Evolutionary conservation across 1,140 invertebrate species (phyloP).

Genomic region (Muscidifurax raptorellus): DNA sequence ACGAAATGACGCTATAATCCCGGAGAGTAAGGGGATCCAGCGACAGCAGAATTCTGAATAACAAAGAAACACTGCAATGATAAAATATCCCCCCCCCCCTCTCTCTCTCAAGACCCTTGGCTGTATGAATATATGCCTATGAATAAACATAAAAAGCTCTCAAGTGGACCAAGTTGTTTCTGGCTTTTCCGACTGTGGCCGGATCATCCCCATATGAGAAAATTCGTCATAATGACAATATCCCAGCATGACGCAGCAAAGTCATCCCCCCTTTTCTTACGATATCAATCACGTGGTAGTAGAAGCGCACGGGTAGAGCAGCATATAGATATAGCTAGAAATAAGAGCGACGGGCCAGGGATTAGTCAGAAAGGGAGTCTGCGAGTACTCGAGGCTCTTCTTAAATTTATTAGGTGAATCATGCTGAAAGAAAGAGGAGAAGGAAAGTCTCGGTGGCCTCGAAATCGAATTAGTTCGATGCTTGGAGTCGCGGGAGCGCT

Average conservation of each 20-base stretch:
- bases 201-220: background rate
- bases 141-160: conserved; percentile 36
- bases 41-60: too few species aligned
- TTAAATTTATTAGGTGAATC: conserved; percentile 38
- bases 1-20: too few species aligned
- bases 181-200: background rate
- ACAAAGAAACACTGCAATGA: too few species aligned
- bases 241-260: conserved; percentile 18
- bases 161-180: background rate
- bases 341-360: background rate
- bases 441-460: too few species aligned
- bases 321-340: background rate
- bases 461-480: too few species aligned
- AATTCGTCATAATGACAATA: conserved; percentile 38
- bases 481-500: background rate
- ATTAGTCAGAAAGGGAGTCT: conserved; percentile 8
- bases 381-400: background rate
- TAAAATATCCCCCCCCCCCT: too few species aligned
- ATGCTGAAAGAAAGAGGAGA: background rate
- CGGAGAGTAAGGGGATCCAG: too few species aligned
- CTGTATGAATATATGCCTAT: background rate
- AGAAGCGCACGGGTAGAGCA: background rate
- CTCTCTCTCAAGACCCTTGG: too few species aligned
- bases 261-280: background rate
- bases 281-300: conserved; percentile 7